Evolutionary conservation across 2,888 invertebrate genomes (phyloP), one percentile per base, ranked within the genome.

Genomic region (Lapara coniferarum): DNA sequence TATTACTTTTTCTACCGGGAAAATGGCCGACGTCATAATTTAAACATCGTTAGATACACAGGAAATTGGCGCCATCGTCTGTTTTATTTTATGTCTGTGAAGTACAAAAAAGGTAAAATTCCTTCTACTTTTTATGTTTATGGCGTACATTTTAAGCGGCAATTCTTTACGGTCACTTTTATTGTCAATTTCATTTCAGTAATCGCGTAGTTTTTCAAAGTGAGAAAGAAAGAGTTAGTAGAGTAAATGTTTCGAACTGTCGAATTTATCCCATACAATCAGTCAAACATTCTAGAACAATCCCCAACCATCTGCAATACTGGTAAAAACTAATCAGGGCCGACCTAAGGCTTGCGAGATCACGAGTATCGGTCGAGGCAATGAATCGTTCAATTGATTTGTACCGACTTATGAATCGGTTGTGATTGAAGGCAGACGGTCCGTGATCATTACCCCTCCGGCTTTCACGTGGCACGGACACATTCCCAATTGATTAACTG

Each of bases 351-450:
- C 46, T 55, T 44, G 44, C 19, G 58, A n/a, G 44, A 63, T 55
- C 25, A 46, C 63, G 49, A 69, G 56, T 19, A 72, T 72, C 72
- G 69, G 70, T 58, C 73, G 70, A 69, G 66, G 69, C 63, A 68
- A 73, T 71, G 59, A 70, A 71, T 69, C 55, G 66, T 67, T 72
- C 71, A 73, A 74, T 72, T 71, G 56, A 69, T 51, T 66, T 58
- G 66, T 66, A 58, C 72, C 71, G 76, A 77, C 73, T 77, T 73
- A 74, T 79, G 73, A 78, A 80, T 80, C 72, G 76, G 70, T 70
- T 73, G 73, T 80, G 80, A 81, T 80, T 77, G 79, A 77, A 80
- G 69, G 70, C 78, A 78, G 77, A 78, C 77, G 80, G 78, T 75
- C 73, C 56, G 63, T n/a, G 66, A 53, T 66, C 55, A 56, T 68